Percentiles rank a stretch among this genome's conserved stretches.
Evolutionary conservation across 1,140 invertebrate genomes (phyloP).

Genomic region (Ephestia elutella): DNA sequence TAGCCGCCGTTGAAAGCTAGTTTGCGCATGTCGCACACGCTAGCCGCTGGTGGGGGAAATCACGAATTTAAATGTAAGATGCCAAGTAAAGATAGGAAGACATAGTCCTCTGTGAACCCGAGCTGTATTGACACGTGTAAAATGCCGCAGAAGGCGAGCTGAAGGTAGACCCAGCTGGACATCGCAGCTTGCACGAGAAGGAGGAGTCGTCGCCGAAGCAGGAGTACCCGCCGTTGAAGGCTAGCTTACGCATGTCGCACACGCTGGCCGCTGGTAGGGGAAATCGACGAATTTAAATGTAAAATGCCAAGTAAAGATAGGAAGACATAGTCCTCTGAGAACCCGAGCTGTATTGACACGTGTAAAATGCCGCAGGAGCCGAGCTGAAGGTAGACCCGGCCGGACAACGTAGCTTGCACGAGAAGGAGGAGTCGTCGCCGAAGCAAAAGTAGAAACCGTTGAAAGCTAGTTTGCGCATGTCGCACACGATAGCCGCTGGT

Average conservation of each 20-base stretch:
- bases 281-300: background rate
- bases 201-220: slow-evolving; percentile 76
- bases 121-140: slow-evolving; percentile 78
- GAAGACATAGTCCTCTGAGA: too few species aligned
- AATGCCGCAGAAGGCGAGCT: slow-evolving; percentile 75
- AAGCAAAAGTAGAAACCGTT: slow-evolving; percentile 85
- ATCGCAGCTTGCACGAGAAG: slow-evolving; percentile 79
- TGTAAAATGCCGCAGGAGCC: slow-evolving; percentile 70
- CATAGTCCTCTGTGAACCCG: too few species aligned
- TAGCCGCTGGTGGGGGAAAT: slow-evolving; percentile 67
- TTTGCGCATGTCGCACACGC: slow-evolving; percentile 76
- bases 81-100: too few species aligned
- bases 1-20: slow-evolving; percentile 85
- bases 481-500: slow-evolving; percentile 76
- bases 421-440: slow-evolving; percentile 73
- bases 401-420: slow-evolving; percentile 81
- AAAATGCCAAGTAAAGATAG: too few species aligned
- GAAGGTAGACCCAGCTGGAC: slow-evolving; percentile 78
- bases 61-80: too few species aligned
- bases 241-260: slow-evolving; percentile 77
- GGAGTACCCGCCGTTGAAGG: slow-evolving; percentile 84
- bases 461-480: slow-evolving; percentile 78
- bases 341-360: slow-evolving; percentile 81
- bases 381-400: slow-evolving; percentile 77
- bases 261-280: slow-evolving; percentile 70